phyloP scores from a whole-genome alignment of 2,797 vertebrate species.

The Sebastes taczanowskii region DNA sequence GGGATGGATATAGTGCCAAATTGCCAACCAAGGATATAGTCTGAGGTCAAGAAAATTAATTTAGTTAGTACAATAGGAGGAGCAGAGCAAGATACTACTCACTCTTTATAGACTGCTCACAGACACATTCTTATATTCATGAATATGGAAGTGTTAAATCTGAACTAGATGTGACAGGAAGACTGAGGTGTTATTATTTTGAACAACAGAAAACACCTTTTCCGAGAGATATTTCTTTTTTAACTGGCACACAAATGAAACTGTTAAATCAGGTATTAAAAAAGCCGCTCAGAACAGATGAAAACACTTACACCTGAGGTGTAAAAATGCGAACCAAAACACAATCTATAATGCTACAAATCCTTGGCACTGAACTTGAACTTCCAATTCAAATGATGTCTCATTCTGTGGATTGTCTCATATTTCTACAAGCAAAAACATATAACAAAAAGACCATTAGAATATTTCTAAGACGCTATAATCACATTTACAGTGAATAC shows the following conservation, averaged over 20 bases:
- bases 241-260: conserved; percentile 1
- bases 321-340: not conserved
- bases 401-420: no score
- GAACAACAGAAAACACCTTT: not conserved
- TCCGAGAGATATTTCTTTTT: not conserved
- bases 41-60: conserved; percentile 78
- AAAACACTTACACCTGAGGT: not conserved
- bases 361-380: not conserved
- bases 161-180: conserved; percentile 26
- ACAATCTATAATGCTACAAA: not conserved
- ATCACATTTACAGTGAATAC: no score
- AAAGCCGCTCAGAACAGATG: not conserved
- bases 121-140: conserved; percentile 26
- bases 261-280: conserved; percentile 16
- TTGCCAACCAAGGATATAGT: conserved; percentile 72
- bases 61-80: conserved; percentile 52
- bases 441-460: no score
- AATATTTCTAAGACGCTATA: no score
- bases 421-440: no score
- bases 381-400: no score
- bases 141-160: conserved; percentile 13
- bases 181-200: conserved; percentile 11
- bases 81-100: conserved; percentile 44
- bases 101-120: conserved; percentile 23
- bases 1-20: conserved; percentile 76